These are phyloP conservation scores for Gibbula magus DNA, from an alignment of 2,888 invertebrate species.

Conservation along the genomic window DNA sequence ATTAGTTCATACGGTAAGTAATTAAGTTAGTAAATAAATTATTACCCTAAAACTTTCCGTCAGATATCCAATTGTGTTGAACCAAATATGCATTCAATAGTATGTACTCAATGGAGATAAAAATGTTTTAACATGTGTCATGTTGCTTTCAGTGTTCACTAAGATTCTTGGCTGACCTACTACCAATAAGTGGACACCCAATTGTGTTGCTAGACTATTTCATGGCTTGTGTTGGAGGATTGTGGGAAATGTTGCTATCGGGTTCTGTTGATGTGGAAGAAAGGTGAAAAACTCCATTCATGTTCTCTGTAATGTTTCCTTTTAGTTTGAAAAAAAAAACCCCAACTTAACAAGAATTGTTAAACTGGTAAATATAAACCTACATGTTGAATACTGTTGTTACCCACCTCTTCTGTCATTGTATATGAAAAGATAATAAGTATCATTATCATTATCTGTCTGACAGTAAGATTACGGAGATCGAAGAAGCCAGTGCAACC, in stretches of 20 bases:
- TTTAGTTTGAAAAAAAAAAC: too few relatives aligned
- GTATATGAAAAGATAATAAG: too few relatives aligned
- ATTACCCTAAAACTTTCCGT: too few relatives aligned
- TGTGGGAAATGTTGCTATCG: slow-evolving; percentile 58
- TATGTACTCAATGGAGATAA: background rate
- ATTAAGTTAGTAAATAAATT: too few relatives aligned
- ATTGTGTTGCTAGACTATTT: slow-evolving; percentile 53
- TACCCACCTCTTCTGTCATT: too few relatives aligned
- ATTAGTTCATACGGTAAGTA: too few relatives aligned
- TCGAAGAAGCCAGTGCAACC: slow-evolving; percentile 31
- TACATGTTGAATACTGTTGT: too few relatives aligned
- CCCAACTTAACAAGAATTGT: too few relatives aligned
- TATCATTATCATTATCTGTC: background rate
- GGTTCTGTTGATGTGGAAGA: slow-evolving; percentile 13
- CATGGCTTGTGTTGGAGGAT: slow-evolving; percentile 48
- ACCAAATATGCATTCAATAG: too few relatives aligned
- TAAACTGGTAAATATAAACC: too few relatives aligned
- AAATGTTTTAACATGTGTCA: background rate
- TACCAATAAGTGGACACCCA: slow-evolving; percentile 38
- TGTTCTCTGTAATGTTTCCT: too few relatives aligned
- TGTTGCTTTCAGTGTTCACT: slow-evolving; percentile 49
- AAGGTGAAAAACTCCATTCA: slow-evolving; percentile 21
- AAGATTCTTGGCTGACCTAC: slow-evolving; percentile 34
- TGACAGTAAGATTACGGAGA: slow-evolving; percentile 27
- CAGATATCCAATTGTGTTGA: too few relatives aligned